Evolutionary conservation across 2,113 vertebrate genomes (phyloP).

Genomic region (Megaceryle torquata): DNA sequence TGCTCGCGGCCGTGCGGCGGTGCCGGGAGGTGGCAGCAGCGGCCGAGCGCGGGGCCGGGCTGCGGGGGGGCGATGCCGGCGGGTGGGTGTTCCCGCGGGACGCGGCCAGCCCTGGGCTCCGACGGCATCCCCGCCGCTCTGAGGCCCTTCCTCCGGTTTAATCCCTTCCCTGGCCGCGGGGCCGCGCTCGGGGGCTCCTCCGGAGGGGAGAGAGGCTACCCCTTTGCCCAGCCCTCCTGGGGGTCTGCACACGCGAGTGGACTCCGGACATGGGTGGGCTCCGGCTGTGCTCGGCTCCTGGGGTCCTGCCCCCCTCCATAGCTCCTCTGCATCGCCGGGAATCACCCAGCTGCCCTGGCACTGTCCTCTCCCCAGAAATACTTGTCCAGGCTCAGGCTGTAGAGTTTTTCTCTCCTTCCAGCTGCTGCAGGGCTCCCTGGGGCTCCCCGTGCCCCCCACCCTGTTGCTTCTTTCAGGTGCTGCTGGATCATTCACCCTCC

Average conservation of each 20-base stretch:
- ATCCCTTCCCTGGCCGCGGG: background rate
- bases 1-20: background rate
- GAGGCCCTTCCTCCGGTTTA: background rate
- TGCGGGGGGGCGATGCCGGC: background rate
- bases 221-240: background rate
- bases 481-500: background rate
- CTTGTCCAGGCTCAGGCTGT: background rate
- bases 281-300: background rate
- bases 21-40: conserved; percentile 54
- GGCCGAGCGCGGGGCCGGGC: background rate
- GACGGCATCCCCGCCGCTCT: background rate
- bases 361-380: background rate
- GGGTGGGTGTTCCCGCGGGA: background rate
- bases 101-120: background rate
- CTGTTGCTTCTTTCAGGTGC: background rate
- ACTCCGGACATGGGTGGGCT: background rate
- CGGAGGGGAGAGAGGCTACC: background rate
- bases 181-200: background rate
- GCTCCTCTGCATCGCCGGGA: background rate
- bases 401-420: background rate
- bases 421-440: background rate
- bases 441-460: background rate
- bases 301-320: background rate
- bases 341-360: background rate
- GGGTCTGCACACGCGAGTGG: background rate